Base-by-base conservation (phyloP, 2,888 invertebrate genomes). In the Leistus spinibarbis region DNA sequence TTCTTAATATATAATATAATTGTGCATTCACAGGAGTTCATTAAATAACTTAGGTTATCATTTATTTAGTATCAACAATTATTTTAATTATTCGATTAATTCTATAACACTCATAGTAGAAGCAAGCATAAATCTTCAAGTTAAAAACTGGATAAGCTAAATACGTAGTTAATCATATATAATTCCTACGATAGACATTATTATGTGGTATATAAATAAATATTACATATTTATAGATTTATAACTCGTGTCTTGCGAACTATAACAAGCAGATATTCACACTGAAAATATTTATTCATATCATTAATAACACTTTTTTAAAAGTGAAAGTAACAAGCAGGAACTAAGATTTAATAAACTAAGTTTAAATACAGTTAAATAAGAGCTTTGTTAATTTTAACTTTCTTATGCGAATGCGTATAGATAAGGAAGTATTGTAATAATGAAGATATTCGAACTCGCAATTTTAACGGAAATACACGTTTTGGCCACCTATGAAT, bases 11-110 rank as follows among this genome's bases (percentile, higher is more conserved):
- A n/a, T n/a, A n/a, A n/a, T n/a, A n/a, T n/a, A n/a, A n/a, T n/a
- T 24, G 17, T 68, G 60, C 20, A 60, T 60, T 27, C 1, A 60
- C 17, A 60, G 16, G 9, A 60, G 60, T 22, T 22, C 24, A 70
- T 22, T 60, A 17, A 62, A 71, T 64, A 64, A n/a, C 9, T 57
- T 22, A 23, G 71, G 64, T 71, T 71, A 71, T 71, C 63, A 54
- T 23, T 16, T 70, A 62, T 40, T 23, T 64, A 71, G 24, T 71
- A 54, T 54, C 62, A 71, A 63, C 54, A 24, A 22, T 19, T 62
- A 70, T 70, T 62, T 13, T 17, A 40, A 20, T 70, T 71, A 71
- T 71, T 69, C 27, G 17, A 24, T 69, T 16, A 40, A 69, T 27
- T 69, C 62, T 40, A 60, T 69, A 23, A 54, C 53, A 54, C 53